Base-by-base conservation (phyloP, 1,140 invertebrate genomes). In the Ptiloglossa arizonensis region DNA sequence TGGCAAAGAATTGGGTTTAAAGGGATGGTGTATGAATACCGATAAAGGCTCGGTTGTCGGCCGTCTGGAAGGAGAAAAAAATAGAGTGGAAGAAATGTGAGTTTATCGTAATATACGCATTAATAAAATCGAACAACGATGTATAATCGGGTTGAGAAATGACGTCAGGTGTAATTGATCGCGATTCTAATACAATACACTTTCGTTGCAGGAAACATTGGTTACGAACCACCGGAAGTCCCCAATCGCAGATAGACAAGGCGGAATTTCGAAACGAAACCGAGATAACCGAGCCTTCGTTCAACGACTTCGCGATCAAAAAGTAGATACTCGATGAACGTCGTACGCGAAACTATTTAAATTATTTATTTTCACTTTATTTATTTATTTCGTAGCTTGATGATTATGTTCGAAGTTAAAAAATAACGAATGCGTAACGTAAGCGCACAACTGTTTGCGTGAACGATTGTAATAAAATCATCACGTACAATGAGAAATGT, bases 1-100 rank as follows among this genome's bases (percentile, higher is more conserved):
- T 90, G 95, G 94, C 0, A 94, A 94, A 69, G 94, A 94, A 83
- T 90, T 96, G 22, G 93, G 94, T 5, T 82, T 97, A 1, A 94
- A 92, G 85, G 96, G 96, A 22, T 97, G 96, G 95, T 96, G 96
- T 81, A 95, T 94, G 93, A 97, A 97, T 87, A 97, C 96, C 0
- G 81, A 92, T 1, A 79, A 91, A 63, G 95, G 94, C n/a, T 97
- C 96, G 6, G 96, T 97, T 1, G 86, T 94, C 38, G 96, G 96
- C 17, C 92, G 93, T 64, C 86, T 96, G 27, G 94, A 97, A 92
- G 96, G 96, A 50, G 91, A 94, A 11, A 81, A 90, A 62, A 88
- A 92, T 1, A 94, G 95, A 90, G 86, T 97, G 22, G 91, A 94
- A 59, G 84, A 94, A 87, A 96, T 97, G 96, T 96, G 93, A 94